phyloP scores from a whole-genome alignment of 2,888 invertebrate species.

The Lasioglossum vierecki region DNA sequence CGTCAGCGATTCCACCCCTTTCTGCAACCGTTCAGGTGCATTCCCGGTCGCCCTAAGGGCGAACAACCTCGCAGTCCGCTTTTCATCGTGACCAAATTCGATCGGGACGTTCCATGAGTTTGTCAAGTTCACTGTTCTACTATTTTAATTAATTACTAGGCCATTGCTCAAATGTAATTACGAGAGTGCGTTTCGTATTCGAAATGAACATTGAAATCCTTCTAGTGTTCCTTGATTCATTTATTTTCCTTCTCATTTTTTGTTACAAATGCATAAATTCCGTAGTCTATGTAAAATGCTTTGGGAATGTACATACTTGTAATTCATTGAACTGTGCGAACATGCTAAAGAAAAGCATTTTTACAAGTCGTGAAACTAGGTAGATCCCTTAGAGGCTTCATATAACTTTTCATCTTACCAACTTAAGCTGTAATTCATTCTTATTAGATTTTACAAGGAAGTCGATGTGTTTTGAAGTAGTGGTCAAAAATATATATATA shows the following conservation, averaged over 20 bases:
- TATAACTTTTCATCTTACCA: neutral
- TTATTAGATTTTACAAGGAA: neutral
- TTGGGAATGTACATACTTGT: too few species aligned
- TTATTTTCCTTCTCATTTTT: neutral
- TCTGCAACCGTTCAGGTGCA: neutral
- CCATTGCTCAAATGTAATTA: neutral
- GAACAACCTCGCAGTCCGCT: neutral
- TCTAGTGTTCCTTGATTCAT: too few species aligned
- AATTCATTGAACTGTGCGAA: too few species aligned
- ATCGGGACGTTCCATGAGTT: neutral
- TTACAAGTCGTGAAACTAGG: neutral
- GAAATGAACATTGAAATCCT: neutral
- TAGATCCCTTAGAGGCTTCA: too few species aligned
- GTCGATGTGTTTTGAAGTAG: neutral
- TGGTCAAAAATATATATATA: neutral
- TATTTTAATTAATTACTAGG: neutral
- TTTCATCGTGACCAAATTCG: neutral
- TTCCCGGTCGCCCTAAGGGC: slow-evolving; percentile 13
- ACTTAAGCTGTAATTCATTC: neutral
- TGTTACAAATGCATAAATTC: neutral
- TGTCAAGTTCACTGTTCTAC: neutral
- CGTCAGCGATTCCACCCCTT: slow-evolving; percentile 24
- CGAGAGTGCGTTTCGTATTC: neutral
- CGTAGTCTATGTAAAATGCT: neutral
- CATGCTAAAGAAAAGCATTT: neutral